Conservation (phyloP, 2,113 vertebrate genomes). For the Galeopterus variegatus region DNA sequence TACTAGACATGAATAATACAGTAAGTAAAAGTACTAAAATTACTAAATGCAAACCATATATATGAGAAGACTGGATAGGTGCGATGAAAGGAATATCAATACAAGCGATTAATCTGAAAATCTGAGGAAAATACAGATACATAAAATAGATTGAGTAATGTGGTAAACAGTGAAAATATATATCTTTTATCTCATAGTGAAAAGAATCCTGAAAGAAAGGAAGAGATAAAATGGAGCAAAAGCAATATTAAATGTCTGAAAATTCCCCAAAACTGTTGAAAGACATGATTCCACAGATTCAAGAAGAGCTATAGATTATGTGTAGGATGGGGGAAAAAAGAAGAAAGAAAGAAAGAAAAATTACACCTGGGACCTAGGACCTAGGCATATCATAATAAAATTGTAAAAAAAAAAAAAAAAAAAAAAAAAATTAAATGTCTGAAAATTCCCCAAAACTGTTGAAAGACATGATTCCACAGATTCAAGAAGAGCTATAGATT, state of each 20-base stretch:
- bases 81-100: background rate
- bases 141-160: background rate
- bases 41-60: background rate
- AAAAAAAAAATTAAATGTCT: background rate
- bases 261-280: background rate
- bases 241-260: slow-evolving; percentile 22
- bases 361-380: no score
- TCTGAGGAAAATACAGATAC: background rate
- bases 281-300: background rate
- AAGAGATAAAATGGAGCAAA: background rate
- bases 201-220: background rate
- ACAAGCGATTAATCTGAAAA: background rate
- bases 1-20: background rate
- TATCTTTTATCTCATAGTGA: background rate
- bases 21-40: slow-evolving; percentile 27
- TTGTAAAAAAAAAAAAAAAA: background rate
- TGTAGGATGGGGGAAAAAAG: no score
- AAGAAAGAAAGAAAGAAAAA: background rate
- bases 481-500: background rate
- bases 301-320: background rate
- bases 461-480: background rate
- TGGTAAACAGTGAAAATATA: background rate
- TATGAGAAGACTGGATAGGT: background rate
- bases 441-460: slow-evolving; percentile 3
- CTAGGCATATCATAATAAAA: background rate